Evolutionary conservation across 2,888 invertebrate genomes (phyloP), one percentile per base, ranked within the genome.

Genomic region (Drosophila mimica): DNA sequence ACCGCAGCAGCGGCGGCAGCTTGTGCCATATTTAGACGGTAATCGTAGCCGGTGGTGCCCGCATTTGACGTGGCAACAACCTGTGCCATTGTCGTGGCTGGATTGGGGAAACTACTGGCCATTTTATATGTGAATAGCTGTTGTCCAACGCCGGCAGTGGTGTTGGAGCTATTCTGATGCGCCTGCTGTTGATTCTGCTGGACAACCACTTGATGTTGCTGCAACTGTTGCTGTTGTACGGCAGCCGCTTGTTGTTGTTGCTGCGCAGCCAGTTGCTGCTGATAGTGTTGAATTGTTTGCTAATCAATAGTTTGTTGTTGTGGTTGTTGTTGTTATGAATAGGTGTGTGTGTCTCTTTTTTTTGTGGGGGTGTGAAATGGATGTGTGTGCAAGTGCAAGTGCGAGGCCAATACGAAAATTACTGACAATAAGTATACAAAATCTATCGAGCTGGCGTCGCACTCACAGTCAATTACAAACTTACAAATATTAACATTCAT

Each of bases 101-200:
- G 95, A 93, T 95, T 95, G 90, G 96, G 95, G 94, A 97, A 97
- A 93, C 96, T 96, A 93, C 96, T 96, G 91, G 96, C 96, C 96
- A 97, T 97, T 95, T 97, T 97, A 93, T 97, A 97, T 77, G 96
- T 96, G 93, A 97, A 97, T 86, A 97, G 94, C 93, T 97, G 97
- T 92, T 96, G 96, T 83, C 94, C 94, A 76, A 94, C 94, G 76
- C 94, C 94, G 75, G 94, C 94, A 56, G 95, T 94, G 82, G 94
- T 94, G 73, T 93, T 92, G 90, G 94, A 94, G 90, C 94, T 94
- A 78, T 94, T 94, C 73, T 94, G 94, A 88, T 94, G 94, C 65
- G 93, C 93, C 81, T 93, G 93, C 87, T 94, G 94, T 84, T 93
- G 94, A 76, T 93, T 93, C 76, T 93, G 94, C 88, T 93, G 93